Conservation (phyloP, 2,113 vertebrate genomes). For the Brienomyrus brachyistius region DNA sequence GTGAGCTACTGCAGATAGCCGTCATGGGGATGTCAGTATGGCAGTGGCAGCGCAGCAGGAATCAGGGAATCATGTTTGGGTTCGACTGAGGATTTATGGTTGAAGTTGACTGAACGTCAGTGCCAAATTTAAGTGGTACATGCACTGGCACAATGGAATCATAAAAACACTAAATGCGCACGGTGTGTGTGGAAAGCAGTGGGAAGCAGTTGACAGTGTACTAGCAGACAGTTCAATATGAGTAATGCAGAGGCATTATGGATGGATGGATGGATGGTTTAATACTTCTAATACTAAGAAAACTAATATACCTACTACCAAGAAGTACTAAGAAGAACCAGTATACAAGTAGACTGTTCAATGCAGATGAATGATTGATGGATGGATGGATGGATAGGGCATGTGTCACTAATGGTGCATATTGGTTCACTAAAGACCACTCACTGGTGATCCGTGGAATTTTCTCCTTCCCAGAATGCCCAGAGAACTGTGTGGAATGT, state of each 20-base stretch:
- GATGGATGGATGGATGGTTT: background rate
- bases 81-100: background rate
- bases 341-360: background rate
- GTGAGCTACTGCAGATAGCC: background rate
- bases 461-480: slow-evolving; percentile 63
- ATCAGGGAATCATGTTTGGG: background rate
- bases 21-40: background rate
- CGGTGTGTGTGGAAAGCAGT: background rate
- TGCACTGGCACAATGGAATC: background rate
- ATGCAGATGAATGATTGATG: background rate
- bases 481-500: slow-evolving; percentile 71
- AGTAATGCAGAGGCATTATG: background rate
- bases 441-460: background rate
- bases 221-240: background rate
- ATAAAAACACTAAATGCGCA: background rate
- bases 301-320: too few relatives aligned
- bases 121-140: background rate
- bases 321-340: background rate
- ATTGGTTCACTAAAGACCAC: background rate
- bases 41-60: background rate
- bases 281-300: background rate
- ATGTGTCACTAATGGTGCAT: background rate
- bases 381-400: background rate
- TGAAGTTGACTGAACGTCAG: background rate
- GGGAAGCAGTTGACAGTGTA: background rate